Base-by-base conservation (phyloP, 2,797 vertebrate genomes). In the Pangasius sanitwongsei region DNA sequence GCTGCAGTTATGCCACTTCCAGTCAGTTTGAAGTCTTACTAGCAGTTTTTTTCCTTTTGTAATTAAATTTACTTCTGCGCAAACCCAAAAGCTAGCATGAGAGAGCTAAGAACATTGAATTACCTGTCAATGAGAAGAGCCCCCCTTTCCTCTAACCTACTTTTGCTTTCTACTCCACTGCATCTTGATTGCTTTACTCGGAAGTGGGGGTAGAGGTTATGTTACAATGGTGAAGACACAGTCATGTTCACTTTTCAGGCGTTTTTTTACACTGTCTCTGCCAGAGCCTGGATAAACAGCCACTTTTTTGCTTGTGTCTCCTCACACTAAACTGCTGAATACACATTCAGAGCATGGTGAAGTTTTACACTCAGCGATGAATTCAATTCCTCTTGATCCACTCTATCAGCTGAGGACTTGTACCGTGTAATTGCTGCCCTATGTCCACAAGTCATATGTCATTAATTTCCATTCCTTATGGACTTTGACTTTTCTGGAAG, bases 81-180 rank as follows among this genome's bases (percentile, higher is more conserved):
- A 80, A 80, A 65, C 18, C 9, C 78, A 55, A 85, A 53, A 74
- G 65, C 9, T 74, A 61, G 44, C 63, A 67, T 37, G 50, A 59
- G 37, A 20, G 48, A 65, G 31, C 53, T 57, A 28, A 84, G 61
- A 87, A 82, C 25, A 87, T 31, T 72, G 77, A 90, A 89, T 92
- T 74, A 88, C 86, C 84, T 63, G 75, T 87, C 83, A 83, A 16
- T 81, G 82, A 89, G 87, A 88, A 70, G 50, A 25, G 50, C 61
- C 72, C 41, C 18, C 57, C 65, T 53, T 88, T 72, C 89, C 70
- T 48, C 23, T 85, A 65, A 65, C 83, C 82, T 72, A 13, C 77
- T 88, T 81, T 86, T 70, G 65, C 69, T 86, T 85, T 88, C 78
- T 31, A 55, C 75, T 75, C 41, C 34, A 72, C n/a, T 83, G 69